phyloP scores from a whole-genome alignment of 2,113 vertebrate species.

The Chauna torquata region DNA sequence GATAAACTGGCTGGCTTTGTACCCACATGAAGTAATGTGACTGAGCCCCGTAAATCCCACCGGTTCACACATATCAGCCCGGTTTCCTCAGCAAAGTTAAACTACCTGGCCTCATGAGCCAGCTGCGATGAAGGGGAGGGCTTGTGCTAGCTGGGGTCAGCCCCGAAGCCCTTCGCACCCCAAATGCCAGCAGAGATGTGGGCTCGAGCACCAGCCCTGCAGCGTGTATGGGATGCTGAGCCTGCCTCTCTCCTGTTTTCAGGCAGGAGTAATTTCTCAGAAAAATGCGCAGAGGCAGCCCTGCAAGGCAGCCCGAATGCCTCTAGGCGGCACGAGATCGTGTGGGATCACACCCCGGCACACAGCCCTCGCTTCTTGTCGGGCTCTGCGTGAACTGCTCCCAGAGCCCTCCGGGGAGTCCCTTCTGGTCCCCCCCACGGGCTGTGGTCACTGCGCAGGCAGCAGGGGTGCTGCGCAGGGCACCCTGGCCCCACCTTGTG shows the following conservation, averaged over 20 bases:
- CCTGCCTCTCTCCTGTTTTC: accelerated
- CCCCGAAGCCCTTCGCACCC: background rate
- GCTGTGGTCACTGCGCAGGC: background rate
- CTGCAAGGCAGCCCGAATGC: accelerated
- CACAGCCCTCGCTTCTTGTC: accelerated
- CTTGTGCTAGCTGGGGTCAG: background rate
- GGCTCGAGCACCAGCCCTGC: accelerated
- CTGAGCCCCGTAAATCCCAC: background rate
- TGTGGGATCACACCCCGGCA: accelerated
- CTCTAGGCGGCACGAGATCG: background rate
- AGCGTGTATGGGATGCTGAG: background rate
- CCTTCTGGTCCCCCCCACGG: background rate
- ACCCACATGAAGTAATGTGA: background rate
- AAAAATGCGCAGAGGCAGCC: background rate
- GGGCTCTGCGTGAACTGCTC: background rate
- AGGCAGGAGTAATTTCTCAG: background rate
- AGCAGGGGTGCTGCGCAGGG: background rate
- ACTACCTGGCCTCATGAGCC: background rate
- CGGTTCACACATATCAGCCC: background rate
- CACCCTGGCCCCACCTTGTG: accelerated
- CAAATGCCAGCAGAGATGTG: background rate
- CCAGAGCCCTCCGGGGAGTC: accelerated
- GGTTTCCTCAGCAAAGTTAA: background rate
- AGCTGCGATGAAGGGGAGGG: background rate
- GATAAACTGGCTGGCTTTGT: background rate